These are phyloP conservation scores for Drosophila nasuta DNA, from an alignment of 1,140 invertebrate species.

Conservation along the genomic window DNA sequence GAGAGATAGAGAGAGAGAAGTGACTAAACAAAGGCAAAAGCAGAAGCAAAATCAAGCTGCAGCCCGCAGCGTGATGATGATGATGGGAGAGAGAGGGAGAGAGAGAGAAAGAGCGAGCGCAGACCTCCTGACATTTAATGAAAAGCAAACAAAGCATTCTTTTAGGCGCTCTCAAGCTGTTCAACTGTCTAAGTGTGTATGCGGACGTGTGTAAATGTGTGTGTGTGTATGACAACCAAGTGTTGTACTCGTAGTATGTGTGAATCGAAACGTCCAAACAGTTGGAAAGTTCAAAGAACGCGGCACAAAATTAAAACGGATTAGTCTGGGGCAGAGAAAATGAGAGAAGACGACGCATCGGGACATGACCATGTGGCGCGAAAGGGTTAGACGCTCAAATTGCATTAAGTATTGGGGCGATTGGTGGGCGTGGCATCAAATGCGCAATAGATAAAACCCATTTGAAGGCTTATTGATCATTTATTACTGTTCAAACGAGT, in stretches of 20 bases:
- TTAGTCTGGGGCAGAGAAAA: conserved; percentile 33
- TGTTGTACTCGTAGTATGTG: conserved; percentile 7
- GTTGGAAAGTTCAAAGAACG: conserved; percentile 71
- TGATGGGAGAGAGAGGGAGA: no score
- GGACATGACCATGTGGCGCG: conserved; percentile 1
- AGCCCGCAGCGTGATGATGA: neutral
- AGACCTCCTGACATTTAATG: conserved; percentile 57
- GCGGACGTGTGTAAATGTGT: conserved; percentile 6
- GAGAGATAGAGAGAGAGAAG: neutral
- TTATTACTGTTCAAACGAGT: conserved; percentile 32
- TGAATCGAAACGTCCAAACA: conserved; percentile 19
- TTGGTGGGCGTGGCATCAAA: conserved; percentile 8
- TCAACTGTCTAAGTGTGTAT: conserved; percentile 19
- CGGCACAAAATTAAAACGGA: conserved; percentile 62
- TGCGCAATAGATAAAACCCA: conserved; percentile 19
- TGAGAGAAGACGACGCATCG: neutral
- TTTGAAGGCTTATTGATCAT: conserved; percentile 45
- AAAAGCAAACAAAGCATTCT: conserved; percentile 77
- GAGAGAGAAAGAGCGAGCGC: neutral
- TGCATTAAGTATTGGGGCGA: conserved; percentile 20
- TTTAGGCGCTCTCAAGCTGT: conserved; percentile 58
- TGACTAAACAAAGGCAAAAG: conserved; percentile 25
- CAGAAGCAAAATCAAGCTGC: conserved; percentile 6
- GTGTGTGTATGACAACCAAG: conserved; percentile 2
- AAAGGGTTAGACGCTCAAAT: conserved; percentile 28